phyloP scores from a whole-genome alignment of 2,797 vertebrate genomes.

The Melanotaenia nigrans region DNA sequence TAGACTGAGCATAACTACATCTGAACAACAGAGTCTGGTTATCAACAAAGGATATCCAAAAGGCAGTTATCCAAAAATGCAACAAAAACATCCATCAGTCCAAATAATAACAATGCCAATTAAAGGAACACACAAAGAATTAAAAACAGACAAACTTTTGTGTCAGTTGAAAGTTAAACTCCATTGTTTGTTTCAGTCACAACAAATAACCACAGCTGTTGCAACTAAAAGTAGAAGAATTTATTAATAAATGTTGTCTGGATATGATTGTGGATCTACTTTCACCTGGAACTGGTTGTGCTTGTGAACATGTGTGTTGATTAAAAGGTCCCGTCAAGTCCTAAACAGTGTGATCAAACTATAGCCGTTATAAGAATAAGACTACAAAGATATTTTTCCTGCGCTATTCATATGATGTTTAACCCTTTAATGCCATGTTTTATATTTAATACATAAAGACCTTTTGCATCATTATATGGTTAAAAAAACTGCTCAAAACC shows the following conservation, averaged over 20 bases:
- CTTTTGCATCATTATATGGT: too few species aligned
- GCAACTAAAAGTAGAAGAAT: slow-evolving; percentile 21
- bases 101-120: slow-evolving; percentile 15
- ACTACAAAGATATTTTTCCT: neutral
- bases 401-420: neutral
- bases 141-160: slow-evolving; percentile 42
- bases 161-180: slow-evolving; percentile 54
- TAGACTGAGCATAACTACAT: slow-evolving; percentile 28
- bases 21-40: slow-evolving; percentile 39
- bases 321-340: slow-evolving; percentile 54
- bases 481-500: too few species aligned
- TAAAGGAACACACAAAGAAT: slow-evolving; percentile 31
- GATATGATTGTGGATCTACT: slow-evolving; percentile 42
- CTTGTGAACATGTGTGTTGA: slow-evolving; percentile 18
- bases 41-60: slow-evolving; percentile 38
- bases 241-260: slow-evolving; percentile 36
- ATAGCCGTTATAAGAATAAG: slow-evolving; percentile 1
- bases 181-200: slow-evolving; percentile 47
- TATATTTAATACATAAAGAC: too few species aligned
- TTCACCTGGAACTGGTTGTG: slow-evolving; percentile 44
- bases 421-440: too few species aligned
- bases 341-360: slow-evolving; percentile 40
- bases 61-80: slow-evolving; percentile 36
- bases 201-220: slow-evolving; percentile 55
- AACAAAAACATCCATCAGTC: slow-evolving; percentile 39